Conservation (phyloP, 2,888 invertebrate genomes). For the Nudaria mundana region DNA sequence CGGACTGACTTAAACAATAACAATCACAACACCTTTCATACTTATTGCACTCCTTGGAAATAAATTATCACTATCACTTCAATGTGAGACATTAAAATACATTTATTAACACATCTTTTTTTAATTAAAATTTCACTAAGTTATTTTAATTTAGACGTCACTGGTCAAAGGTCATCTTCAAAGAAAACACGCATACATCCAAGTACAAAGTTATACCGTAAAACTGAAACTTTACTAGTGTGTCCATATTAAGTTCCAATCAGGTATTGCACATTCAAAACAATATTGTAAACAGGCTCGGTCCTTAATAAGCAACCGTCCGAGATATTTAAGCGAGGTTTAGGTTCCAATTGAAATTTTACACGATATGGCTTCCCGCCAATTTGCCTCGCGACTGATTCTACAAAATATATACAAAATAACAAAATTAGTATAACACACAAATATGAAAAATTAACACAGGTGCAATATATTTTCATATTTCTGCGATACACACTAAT, state of each 20-base stretch:
- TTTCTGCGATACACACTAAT: conserved; percentile 23
- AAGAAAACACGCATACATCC: conserved; percentile 47
- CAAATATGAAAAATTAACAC: conserved; percentile 9
- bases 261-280: conserved; percentile 28
- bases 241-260: conserved; percentile 39
- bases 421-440: conserved; percentile 24
- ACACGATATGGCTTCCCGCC: conserved; percentile 33
- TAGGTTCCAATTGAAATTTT: conserved; percentile 38
- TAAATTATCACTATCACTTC: conserved; percentile 73
- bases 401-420: conserved; percentile 27
- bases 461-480: conserved; percentile 12
- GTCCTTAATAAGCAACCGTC: conserved; percentile 28
- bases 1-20: conserved; percentile 65
- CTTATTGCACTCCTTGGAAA: conserved; percentile 79
- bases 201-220: conserved; percentile 38
- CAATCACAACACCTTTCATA: conserved; percentile 78
- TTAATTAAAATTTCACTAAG: conserved; percentile 74
- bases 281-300: conserved; percentile 31
- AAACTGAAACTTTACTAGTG: conserved; percentile 56
- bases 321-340: conserved; percentile 37
- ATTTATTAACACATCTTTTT: conserved; percentile 78
- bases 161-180: conserved; percentile 44
- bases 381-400: conserved; percentile 29
- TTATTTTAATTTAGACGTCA: conserved; percentile 67
- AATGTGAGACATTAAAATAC: conserved; percentile 70